Percentiles rank a stretch among this genome's conserved stretches.
Conservation (phyloP, 2,113 vertebrate species). For the Phyllopteryx taeniolatus region DNA sequence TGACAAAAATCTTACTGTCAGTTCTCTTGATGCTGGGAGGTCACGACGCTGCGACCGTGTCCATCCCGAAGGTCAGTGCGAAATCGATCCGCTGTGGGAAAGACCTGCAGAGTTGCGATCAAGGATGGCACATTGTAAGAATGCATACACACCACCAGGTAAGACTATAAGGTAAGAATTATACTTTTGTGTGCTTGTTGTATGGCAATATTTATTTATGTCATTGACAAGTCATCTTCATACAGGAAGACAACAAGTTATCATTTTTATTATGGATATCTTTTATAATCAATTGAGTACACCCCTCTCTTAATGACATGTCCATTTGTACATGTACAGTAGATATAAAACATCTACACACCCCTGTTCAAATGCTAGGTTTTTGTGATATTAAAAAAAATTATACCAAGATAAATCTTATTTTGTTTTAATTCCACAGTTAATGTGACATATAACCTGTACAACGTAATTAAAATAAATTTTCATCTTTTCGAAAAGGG, state of each 20-base stretch:
- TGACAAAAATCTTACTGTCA: slow-evolving; percentile 34
- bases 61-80: slow-evolving; percentile 29
- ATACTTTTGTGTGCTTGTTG: background rate
- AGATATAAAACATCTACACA: no score
- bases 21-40: slow-evolving; percentile 35
- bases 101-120: slow-evolving; percentile 9
- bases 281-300: no score
- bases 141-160: slow-evolving; percentile 43
- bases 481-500: no score
- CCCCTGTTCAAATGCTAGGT: background rate
- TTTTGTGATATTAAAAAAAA: background rate
- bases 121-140: slow-evolving; percentile 14
- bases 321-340: no score
- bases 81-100: slow-evolving; percentile 22
- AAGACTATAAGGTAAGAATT: slow-evolving; percentile 2
- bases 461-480: no score
- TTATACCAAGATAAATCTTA: no score
- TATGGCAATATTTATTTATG: background rate
- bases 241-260: background rate
- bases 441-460: no score
- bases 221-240: background rate
- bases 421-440: no score
- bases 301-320: no score
- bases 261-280: no score
- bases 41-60: slow-evolving; percentile 12